Percentiles rank a stretch among this genome's conserved stretches.
These are phyloP conservation scores for Auanema sp. DNA, from an alignment of 2,888 invertebrate genomes.

Conservation along the genomic window DNA sequence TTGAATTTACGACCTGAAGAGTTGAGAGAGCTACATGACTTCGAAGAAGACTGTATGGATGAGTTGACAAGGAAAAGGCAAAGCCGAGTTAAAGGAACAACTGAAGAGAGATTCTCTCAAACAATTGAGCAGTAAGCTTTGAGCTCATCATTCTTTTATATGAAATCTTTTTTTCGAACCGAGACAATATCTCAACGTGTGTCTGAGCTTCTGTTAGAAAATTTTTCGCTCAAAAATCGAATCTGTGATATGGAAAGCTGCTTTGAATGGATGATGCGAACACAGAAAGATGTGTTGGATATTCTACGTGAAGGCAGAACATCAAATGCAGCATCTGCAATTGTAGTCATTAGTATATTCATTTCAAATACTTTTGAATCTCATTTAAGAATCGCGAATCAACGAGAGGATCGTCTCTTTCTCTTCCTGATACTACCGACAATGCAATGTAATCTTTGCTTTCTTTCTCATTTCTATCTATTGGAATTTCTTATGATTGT, in stretches of 20 bases:
- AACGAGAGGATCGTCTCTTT: conserved; percentile 17
- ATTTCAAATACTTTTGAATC: no score
- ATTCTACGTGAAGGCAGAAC: not conserved
- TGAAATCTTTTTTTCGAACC: conserved; percentile 26
- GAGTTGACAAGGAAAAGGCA: conserved; percentile 78
- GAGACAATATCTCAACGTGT: conserved; percentile 40
- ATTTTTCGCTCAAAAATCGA: conserved; percentile 37
- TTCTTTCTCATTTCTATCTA: not conserved
- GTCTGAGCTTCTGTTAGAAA: conserved; percentile 45
- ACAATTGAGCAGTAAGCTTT: conserved; percentile 22
- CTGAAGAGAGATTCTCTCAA: conserved; percentile 26
- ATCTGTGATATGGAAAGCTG: conserved; percentile 36
- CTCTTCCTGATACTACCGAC: conserved; percentile 26
- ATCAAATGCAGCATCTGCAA: conserved; percentile 11
- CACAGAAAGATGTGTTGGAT: conserved; percentile 25
- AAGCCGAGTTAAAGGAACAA: conserved; percentile 18
- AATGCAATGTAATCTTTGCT: not conserved
- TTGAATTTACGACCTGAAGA: conserved; percentile 90
- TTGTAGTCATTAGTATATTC: conserved; percentile 1
- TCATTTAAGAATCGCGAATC: no score
- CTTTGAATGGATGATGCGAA: conserved; percentile 28
- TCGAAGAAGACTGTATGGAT: conserved; percentile 84
- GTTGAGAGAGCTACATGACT: conserved; percentile 89
- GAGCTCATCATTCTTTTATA: conserved; percentile 6
- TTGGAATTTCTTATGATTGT: no score